Conservation (phyloP, 2,888 invertebrate species). For the Lepeophtheirus nordmannii region DNA sequence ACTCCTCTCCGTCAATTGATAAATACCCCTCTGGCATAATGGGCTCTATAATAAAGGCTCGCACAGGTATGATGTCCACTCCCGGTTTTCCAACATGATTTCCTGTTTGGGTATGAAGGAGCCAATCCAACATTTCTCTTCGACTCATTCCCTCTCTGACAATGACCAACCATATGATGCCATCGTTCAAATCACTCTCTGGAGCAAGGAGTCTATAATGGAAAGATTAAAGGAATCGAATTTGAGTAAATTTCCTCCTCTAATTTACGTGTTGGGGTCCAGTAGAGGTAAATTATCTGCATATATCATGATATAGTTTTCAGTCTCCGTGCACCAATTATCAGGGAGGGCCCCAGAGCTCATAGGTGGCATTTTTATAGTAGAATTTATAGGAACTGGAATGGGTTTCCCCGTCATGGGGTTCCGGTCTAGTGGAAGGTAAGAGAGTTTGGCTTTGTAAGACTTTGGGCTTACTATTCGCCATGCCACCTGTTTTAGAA, state of each 20-base stretch:
- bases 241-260: background rate
- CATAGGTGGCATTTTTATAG: background rate
- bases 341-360: background rate
- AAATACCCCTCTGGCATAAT: background rate
- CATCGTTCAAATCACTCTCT: conserved; percentile 1
- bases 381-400: background rate
- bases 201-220: background rate
- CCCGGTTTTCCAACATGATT: background rate
- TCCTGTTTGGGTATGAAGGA: background rate
- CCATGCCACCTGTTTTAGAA: background rate
- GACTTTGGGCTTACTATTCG: conserved; percentile 8
- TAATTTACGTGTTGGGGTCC: background rate
- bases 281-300: conserved; percentile 1
- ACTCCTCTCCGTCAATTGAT: background rate
- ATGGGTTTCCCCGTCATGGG: background rate
- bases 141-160: background rate
- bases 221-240: background rate
- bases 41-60: background rate
- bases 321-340: background rate
- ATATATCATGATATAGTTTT: background rate
- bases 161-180: background rate
- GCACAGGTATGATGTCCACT: background rate
- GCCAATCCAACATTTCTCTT: background rate
- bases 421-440: conserved; percentile 9
- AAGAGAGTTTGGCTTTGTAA: conserved; percentile 13